phyloP scores from a whole-genome alignment of 2,888 invertebrate species.

The Antheraea yamamai region DNA sequence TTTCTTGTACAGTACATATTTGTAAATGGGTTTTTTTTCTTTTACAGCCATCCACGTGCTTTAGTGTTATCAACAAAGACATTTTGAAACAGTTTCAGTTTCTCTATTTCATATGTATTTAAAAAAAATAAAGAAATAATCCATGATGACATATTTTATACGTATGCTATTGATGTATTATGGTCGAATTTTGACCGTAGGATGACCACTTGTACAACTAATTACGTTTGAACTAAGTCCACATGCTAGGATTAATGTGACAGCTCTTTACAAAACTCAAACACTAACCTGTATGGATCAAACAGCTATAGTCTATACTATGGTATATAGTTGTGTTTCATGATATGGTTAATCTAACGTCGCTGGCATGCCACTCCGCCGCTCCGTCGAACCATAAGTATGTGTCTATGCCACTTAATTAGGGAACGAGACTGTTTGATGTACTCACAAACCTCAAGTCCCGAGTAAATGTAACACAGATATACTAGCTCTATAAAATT shows the following conservation, averaged over 20 bases:
- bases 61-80: too few species aligned
- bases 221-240: background rate
- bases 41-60: too few species aligned
- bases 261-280: too few species aligned
- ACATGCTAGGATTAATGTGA: background rate
- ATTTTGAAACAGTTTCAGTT: too few species aligned
- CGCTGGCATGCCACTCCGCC: background rate
- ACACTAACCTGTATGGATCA: background rate
- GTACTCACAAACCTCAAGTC: conserved; percentile 7
- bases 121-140: too few species aligned
- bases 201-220: too few species aligned
- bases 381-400: background rate
- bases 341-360: background rate
- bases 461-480: background rate
- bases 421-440: conserved; percentile 9
- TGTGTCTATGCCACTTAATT: conserved; percentile 6
- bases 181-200: too few species aligned
- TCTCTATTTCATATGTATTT: too few species aligned
- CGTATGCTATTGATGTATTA: too few species aligned
- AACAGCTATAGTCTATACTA: background rate
- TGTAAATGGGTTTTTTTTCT: too few species aligned
- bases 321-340: background rate
- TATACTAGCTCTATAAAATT: background rate
- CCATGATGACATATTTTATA: too few species aligned
- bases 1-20: too few species aligned